These are phyloP conservation scores for Plagodis pulveraria DNA, from an alignment of 2,888 invertebrate genomes.

Conservation along the genomic window DNA sequence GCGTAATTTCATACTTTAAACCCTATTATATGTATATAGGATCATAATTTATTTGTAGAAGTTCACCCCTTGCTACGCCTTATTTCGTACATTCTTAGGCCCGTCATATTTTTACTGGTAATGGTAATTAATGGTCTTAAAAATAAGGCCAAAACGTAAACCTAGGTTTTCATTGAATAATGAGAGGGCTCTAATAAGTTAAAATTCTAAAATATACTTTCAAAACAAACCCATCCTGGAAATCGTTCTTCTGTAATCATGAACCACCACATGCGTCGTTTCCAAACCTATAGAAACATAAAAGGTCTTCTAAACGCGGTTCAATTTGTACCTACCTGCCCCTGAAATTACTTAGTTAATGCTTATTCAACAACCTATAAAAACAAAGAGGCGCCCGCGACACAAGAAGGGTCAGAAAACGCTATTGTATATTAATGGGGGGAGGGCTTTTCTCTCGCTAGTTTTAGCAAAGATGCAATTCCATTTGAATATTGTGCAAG, in stretches of 20 bases:
- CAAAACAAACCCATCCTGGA: conserved; percentile 3
- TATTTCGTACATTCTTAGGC: too few species aligned
- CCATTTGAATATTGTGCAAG: conserved; percentile 85
- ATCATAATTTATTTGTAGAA: too few species aligned
- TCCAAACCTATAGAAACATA: conserved; percentile 47
- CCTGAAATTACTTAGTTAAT: conserved; percentile 72
- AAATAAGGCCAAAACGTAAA: too few species aligned
- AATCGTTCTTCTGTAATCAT: conserved; percentile 37
- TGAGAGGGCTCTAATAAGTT: neutral
- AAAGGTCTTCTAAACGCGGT: conserved; percentile 54
- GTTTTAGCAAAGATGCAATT: conserved; percentile 85
- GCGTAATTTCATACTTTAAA: too few species aligned
- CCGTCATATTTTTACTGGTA: too few species aligned
- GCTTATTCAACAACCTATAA: conserved; percentile 80
- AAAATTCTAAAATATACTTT: conserved; percentile 3
- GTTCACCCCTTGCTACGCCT: too few species aligned
- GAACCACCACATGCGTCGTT: conserved; percentile 41
- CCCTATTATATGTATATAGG: too few species aligned
- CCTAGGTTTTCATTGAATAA: too few species aligned
- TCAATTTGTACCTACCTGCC: conserved; percentile 65
- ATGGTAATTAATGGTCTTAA: too few species aligned
- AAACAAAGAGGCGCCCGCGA: conserved; percentile 75
- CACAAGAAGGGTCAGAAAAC: conserved; percentile 74
- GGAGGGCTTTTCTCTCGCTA: conserved; percentile 71
- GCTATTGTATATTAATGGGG: conserved; percentile 81